Evolutionary conservation across 2,888 invertebrate genomes (phyloP).

Genomic region (Malthinus seriepunctatus): DNA sequence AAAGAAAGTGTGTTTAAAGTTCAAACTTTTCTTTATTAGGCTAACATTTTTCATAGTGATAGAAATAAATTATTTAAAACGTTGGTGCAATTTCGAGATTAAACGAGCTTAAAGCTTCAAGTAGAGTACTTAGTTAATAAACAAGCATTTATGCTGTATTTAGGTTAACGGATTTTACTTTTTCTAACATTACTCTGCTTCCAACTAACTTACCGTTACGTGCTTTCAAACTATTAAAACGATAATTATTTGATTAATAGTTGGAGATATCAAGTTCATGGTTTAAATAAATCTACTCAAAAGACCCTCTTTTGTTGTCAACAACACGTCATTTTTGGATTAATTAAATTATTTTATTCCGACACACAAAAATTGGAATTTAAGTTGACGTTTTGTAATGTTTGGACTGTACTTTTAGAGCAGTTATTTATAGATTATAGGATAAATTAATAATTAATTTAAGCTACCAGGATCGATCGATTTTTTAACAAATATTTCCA

Average conservation of each 20-base stretch:
- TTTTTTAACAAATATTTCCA: no score
- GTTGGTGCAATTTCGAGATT: no score
- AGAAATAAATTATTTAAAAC: no score
- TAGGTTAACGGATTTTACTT: slow-evolving; percentile 18
- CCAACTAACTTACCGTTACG: slow-evolving; percentile 23
- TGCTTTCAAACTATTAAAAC: slow-evolving; percentile 21
- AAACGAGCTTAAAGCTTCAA: no score
- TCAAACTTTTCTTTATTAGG: no score
- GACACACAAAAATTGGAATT: neutral
- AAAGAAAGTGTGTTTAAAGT: no score
- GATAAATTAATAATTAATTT: no score
- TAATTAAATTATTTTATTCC: neutral
- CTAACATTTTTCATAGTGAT: no score
- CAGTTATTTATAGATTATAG: no score
- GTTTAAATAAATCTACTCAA: slow-evolving; percentile 11
- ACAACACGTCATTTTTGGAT: slow-evolving; percentile 10
- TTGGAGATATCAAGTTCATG: slow-evolving; percentile 20
- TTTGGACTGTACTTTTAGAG: no score
- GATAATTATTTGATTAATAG: slow-evolving; percentile 26
- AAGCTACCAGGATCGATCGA: no score
- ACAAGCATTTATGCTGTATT: slow-evolving; percentile 7
- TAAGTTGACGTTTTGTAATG: neutral
- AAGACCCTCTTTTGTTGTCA: slow-evolving; percentile 11
- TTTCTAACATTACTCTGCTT: slow-evolving; percentile 19
- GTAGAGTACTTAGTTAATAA: no score